Conservation (phyloP, 2,113 vertebrate genomes). For the Prochilodus magdalenae region DNA sequence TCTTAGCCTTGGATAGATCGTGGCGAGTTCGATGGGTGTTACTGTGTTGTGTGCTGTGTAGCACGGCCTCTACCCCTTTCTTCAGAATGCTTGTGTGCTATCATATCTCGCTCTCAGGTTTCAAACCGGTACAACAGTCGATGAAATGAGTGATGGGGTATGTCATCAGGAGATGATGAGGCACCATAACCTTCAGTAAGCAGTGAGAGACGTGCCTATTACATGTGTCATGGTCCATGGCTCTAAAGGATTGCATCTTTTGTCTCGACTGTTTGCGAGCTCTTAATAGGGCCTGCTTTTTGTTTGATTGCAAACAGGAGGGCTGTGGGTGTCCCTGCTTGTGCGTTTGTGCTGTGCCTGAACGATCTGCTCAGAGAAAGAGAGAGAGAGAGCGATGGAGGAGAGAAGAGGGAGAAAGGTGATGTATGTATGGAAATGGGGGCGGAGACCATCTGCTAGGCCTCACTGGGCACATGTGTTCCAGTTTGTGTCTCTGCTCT, state of each 20-base stretch:
- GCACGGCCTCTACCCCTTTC: neutral
- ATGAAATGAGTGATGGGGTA: constrained; percentile 51
- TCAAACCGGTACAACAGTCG: constrained; percentile 13
- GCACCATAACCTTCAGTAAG: constrained; percentile 49
- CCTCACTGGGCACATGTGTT: constrained; percentile 52
- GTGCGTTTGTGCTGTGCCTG: constrained; percentile 49
- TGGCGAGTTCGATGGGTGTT: neutral
- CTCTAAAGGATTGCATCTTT: constrained; percentile 45
- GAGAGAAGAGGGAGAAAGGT: constrained; percentile 42
- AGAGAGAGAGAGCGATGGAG: neutral
- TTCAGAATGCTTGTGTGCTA: constrained; percentile 1
- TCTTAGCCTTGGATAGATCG: too few species aligned
- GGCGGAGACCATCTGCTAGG: constrained; percentile 60
- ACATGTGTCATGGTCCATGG: constrained; percentile 37
- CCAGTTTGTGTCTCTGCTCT: constrained; percentile 56
- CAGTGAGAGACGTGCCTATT: constrained; percentile 50
- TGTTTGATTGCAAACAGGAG: constrained; percentile 60
- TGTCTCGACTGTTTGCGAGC: constrained; percentile 45
- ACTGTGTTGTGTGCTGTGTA: neutral
- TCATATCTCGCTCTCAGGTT: constrained; percentile 5
- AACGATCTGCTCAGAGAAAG: constrained; percentile 36
- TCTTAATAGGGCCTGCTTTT: constrained; percentile 45
- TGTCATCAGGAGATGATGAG: constrained; percentile 55
- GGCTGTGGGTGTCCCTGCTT: constrained; percentile 28
- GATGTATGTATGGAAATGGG: constrained; percentile 54